Evolutionary conservation across 2,888 invertebrate genomes (phyloP), one percentile per base, ranked within the genome.

Genomic region (Hedychridium roseum): DNA sequence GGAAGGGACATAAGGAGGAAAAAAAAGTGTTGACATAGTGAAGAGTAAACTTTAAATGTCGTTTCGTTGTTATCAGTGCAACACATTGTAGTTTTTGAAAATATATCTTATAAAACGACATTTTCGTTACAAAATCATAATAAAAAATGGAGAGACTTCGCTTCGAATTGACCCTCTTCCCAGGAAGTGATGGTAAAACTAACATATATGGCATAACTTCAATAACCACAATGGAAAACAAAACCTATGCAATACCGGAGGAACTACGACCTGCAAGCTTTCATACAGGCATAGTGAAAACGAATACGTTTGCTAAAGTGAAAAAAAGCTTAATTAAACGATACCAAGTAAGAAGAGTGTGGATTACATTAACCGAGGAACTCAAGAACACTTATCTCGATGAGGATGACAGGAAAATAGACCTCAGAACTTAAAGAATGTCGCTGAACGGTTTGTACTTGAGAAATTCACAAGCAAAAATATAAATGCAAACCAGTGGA

Each of bases 321-420:
- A 59, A 54, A 51, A 55, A 54, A 21, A 51, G 52, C 15, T 36
- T 60, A 28, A 54, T 38, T 39, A 59, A 46, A 52, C 57, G 57
- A 42, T 32, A 54, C 32, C 52, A 60, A 54, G 36, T 15, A 9
- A 54, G 54, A 43, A 59, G 50, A 45, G 47, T 61, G 4, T 64
- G 59, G 57, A 54, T 62, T 16, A 55, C 14, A 17, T 18, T 57
- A 43, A 31, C 50, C 31, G 45, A 53, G 14, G 54, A 56, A 28
- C 31, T 50, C 12, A 35, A 9, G 18, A 38, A 31, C 31, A 31
- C 20, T 5, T 60, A 59, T 42, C 35, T 56, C 20, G 59, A 56
- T 52, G 57, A 62, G 27, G 48, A 57, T 26, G 53, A 51, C 38
- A 60, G 60, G 39, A 21, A 58, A 37, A 45, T 53, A 2, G n/a